These are phyloP conservation scores for Halcyon senegalensis DNA, from an alignment of 2,113 vertebrate species.

Conservation along the genomic window DNA sequence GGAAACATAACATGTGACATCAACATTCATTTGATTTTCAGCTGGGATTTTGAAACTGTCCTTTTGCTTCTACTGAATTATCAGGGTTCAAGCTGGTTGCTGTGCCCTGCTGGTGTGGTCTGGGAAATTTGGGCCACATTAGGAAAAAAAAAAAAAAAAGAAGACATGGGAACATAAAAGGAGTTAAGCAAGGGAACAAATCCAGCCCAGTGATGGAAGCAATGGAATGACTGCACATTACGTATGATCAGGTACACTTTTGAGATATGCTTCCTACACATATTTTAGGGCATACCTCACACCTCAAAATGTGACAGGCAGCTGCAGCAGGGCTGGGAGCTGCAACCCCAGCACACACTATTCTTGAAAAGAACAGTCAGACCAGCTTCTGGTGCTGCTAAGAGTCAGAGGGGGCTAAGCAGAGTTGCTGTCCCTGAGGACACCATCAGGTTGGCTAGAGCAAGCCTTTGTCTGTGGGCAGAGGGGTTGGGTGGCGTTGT, in stretches of 20 bases:
- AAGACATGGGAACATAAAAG: background rate
- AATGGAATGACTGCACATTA: background rate
- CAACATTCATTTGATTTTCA: background rate
- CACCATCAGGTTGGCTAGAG: background rate
- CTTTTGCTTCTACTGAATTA: background rate
- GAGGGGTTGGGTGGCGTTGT: background rate
- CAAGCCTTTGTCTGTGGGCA: background rate
- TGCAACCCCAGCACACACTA: background rate
- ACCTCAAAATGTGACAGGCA: background rate
- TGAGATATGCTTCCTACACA: background rate
- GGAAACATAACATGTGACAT: background rate
- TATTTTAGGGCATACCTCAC: background rate
- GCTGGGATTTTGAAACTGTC: background rate
- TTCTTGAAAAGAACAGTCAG: background rate
- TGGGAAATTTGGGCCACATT: background rate
- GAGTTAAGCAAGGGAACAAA: background rate
- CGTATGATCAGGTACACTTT: background rate
- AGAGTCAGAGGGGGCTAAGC: background rate
- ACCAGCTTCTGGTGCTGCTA: background rate
- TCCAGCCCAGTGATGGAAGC: background rate
- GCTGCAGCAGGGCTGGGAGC: background rate
- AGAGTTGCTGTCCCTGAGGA: background rate
- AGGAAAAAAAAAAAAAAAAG: background rate
- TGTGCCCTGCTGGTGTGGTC: background rate
- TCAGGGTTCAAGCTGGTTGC: background rate